Evolutionary conservation across 2,113 vertebrate genomes (phyloP), one percentile per base, ranked within the genome.

Genomic region (Fulica atra): DNA sequence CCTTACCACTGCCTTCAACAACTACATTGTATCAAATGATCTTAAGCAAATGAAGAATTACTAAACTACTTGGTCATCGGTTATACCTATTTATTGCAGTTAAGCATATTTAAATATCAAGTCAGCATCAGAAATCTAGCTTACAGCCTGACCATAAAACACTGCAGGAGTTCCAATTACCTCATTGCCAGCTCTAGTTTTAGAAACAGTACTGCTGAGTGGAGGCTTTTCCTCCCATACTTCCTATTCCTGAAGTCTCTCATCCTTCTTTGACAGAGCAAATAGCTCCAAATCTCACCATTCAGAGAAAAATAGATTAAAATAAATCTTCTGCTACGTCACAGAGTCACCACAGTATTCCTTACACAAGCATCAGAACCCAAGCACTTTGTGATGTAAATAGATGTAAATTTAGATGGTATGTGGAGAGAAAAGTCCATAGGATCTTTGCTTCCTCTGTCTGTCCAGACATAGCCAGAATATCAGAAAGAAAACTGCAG

Each of bases 71-170:
- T 25, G 70, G 36, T 44, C 36, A 74, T 7, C 10, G 12, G 65
- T 38, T 78, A 74, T 36, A 71, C 1, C 0, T 60, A 44, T 64
- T 86, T 81, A 74, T 69, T 80, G 46, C 1, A 4, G 40, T 38
- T 83, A 84, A 89, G 23, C 38, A n/a, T 38, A 86, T 90, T 92
- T 86, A 86, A 94, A 80, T 68, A 90, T 23, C 10, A 93, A 93
- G 81, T 69, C 56, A 72, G 60, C 56, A 82, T 76, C 84, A 90
- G 80, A 88, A 95, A 82, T 61, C 21, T n/a, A 79, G 40, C 36
- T 77, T 71, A 7, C 10, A 54, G 24, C 23, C 73, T 70, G 63
- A 80, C 44, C 78, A 91, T 57, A 82, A 84, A 92, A 92, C 88
- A 59, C 38, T 54, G 61, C 74, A 84, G 86, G 82, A 83, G 91